These are phyloP conservation scores for Sympetrum striolatum DNA, from an alignment of 2,888 invertebrate genomes.

Conservation along the genomic window DNA sequence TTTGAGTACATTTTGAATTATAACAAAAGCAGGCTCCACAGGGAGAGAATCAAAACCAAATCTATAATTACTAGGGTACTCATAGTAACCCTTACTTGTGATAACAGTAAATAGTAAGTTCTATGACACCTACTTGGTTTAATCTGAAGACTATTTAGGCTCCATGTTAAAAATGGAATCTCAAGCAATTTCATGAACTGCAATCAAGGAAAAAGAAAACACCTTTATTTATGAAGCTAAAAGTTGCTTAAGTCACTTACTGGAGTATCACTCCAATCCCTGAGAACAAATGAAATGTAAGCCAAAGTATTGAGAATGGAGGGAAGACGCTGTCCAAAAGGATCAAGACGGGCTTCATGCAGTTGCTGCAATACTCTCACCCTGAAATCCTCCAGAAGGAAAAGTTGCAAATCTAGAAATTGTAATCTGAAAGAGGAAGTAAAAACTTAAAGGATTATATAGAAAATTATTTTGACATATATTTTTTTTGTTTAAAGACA, in stretches of 20 bases:
- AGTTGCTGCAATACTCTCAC: conserved; percentile 83
- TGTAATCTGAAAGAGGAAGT: conserved; percentile 67
- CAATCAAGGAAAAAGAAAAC: too few species aligned
- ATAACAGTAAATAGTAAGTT: too few species aligned
- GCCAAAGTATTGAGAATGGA: conserved; percentile 77
- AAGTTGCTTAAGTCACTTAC: conserved; percentile 59
- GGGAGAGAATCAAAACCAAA: too few species aligned
- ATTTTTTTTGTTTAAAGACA: not conserved
- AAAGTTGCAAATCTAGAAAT: conserved; percentile 88
- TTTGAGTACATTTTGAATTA: too few species aligned
- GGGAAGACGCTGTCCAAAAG: conserved; percentile 66
- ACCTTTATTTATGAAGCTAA: not conserved
- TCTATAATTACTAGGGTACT: too few species aligned
- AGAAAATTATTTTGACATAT: not conserved
- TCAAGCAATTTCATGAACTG: too few species aligned
- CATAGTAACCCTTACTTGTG: too few species aligned
- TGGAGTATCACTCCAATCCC: conserved; percentile 79
- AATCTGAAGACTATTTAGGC: too few species aligned
- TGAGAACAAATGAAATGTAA: conserved; percentile 73
- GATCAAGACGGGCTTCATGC: conserved; percentile 68
- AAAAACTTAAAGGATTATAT: conserved; percentile 16
- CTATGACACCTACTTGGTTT: too few species aligned
- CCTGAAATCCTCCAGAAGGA: conserved; percentile 89
- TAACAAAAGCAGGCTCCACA: too few species aligned
- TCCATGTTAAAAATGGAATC: too few species aligned